Conservation (phyloP, 2,888 invertebrate species). For the Amblyjoppa fuscipennis region DNA sequence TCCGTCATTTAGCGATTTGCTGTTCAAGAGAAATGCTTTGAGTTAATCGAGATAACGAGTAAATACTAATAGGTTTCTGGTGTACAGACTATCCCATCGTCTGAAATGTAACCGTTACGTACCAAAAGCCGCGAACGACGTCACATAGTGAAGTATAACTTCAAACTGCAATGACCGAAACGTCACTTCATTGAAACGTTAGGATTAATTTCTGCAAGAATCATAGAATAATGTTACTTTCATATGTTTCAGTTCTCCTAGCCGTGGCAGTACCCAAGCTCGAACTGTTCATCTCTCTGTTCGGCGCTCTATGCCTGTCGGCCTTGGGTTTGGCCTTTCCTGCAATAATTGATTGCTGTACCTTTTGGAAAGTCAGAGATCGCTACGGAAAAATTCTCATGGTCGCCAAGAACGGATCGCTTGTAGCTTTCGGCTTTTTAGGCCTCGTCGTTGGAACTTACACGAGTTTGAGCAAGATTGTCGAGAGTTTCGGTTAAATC, state of each 20-base stretch:
- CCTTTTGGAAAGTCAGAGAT: slow-evolving; percentile 90
- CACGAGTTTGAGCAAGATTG: slow-evolving; percentile 89
- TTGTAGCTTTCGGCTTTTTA: slow-evolving; percentile 89
- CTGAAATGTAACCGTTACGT: not conserved
- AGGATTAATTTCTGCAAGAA: not conserved
- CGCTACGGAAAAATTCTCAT: slow-evolving; percentile 87
- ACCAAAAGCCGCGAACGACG: not conserved
- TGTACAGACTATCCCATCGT: not conserved
- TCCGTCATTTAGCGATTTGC: no score
- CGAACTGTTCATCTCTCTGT: slow-evolving; percentile 89
- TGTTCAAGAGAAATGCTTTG: no score
- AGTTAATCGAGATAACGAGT: no score
- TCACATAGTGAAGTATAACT: not conserved
- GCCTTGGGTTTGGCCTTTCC: slow-evolving; percentile 96
- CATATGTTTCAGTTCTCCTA: slow-evolving; percentile 88
- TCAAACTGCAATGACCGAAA: not conserved
- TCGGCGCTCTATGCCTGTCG: slow-evolving; percentile 96
- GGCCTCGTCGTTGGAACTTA: slow-evolving; percentile 91
- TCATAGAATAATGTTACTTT: not conserved
- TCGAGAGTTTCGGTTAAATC: slow-evolving; percentile 86
- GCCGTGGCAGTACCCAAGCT: slow-evolving; percentile 95
- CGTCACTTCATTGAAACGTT: not conserved
- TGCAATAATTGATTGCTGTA: slow-evolving; percentile 94
- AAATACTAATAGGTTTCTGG: no score
- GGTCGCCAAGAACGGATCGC: slow-evolving; percentile 88